Evolutionary conservation across 2,888 invertebrate genomes (phyloP), one percentile per base, ranked within the genome.

Genomic region (Metallyticus violacea): DNA sequence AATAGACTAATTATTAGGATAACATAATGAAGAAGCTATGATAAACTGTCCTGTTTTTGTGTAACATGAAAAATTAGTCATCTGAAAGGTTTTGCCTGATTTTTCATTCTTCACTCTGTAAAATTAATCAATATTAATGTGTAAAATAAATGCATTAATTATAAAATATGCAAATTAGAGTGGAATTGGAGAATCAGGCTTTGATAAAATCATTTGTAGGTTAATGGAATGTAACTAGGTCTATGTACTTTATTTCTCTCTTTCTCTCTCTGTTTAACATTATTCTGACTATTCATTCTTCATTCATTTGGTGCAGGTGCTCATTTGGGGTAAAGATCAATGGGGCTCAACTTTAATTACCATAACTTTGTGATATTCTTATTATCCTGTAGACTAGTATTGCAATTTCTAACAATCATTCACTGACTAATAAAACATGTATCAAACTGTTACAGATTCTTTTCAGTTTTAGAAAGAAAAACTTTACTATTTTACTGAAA

Each of bases 161-260:
- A 62, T 62, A 62, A 62, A 62, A 62, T 62, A 22, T 62, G 40
- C 40, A 15, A 62, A 62, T 62, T 40, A 40, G 82, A 82, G 82
- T 82, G 82, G 27, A 40, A 82, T 76, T 82, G 82, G 82, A 82
- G 82, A 82, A 82, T 82, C 82, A n/a, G 82, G 82, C 40, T 62
- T 62, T 15, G 40, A 9, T 15, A 62, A 62, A 62, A 6, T 62
- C 40, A 62, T 62, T 62, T 62, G 4, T 62, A 62, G 40, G 40
- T 62, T 62, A 40, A 40, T 40, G 40, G 40, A 40, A n/a, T n/a
- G 40, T 40, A 40, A 9, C 15, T 40, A 62, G 40, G 9, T 4
- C 40, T 62, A 40, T 62, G 22, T 62, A 22, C 15, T 15, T n/a
- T n/a, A n/a, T n/a, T n/a, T n/a, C 3, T 62, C 40, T 30, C 5